Evolutionary conservation across 2,888 invertebrate genomes (phyloP), one percentile per base, ranked within the genome.

Genomic region (Nudaria mundana): DNA sequence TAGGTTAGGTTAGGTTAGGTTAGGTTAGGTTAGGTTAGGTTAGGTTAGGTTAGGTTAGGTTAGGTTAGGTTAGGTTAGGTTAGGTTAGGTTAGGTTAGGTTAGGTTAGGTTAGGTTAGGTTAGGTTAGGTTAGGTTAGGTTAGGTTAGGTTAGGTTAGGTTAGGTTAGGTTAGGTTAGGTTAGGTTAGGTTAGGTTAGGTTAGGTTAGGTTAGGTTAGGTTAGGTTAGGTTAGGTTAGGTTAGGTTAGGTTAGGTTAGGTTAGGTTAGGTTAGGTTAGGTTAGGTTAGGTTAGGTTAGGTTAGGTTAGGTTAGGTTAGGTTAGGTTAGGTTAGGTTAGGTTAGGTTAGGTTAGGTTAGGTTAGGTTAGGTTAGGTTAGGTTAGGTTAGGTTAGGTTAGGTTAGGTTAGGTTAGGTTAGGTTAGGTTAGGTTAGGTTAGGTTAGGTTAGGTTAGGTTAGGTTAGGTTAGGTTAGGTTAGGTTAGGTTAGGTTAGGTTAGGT

Each of bases 251-350:
- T 25, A 26, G 25, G 25, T 26, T 22, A 38, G 38, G 38, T 38
- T 38, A 38, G 38, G 38, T 38, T 38, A 38, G 38, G 38, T 38
- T 38, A 38, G 38, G 38, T 38, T 34, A 34, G 40, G 33, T 40
- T 34, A 34, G 40, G 33, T 40, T 34, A 34, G 40, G 33, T 40
- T 34, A 34, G 40, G 33, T 40, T 34, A 34, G 40, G 33, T 40
- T 34, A 34, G 40, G 33, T 40, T 34, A 34, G 40, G 33, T 40
- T 34, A 34, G 40, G 18, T 3, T 18, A 18, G 3, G 3, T 18
- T 3, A 18, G 18, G 18, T 5, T 3, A 18, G 18, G 3, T 4
- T 4, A 4, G 4, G 5, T 3, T 18, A 4, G 4, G 4, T 4
- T 18, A 18, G 3, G 4, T 18, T 18, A 18, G 18, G 18, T 4